Evolutionary conservation across 2,888 invertebrate species (phyloP), one percentile per base, ranked within the genome.

Genomic region (Harmothoe impar): DNA sequence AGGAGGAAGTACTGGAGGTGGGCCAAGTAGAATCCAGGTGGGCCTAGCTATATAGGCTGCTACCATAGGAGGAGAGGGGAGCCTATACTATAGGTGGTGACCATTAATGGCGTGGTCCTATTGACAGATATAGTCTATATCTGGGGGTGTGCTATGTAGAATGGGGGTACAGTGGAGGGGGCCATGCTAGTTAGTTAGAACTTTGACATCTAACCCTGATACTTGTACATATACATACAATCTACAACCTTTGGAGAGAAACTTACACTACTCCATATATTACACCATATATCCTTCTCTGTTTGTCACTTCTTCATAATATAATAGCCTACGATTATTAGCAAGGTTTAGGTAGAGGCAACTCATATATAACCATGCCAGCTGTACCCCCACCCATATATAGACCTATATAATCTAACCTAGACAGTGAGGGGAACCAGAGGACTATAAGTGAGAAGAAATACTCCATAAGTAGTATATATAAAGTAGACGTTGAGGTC

Each of bases 1-100:
- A 62, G 62, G 62, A 62, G n/a, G 62, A 62, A 62, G 62, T 62
- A 62, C 62, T 62, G 62, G 62, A 62, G 62, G 62, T 62, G 62
- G 20, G 62, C 62, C 20, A 43, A 20, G 20, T 62, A 62, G 62
- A 62, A n/a, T 12, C 20, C 3, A n/a, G 62, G 62, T 20, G 43
- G 43, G 3, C 43, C 43, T 43, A 43, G 43, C 43, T 43, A 10
- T 43, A 43, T 43, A 43, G 43, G 43, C 43, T 43, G 43, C 43
- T 43, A 43, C 10, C 3, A 10, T 3, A 43, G 43, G 43, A 43
- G 43, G 10, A 10, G 43, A 10, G 43, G 3, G 43, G 43, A 43
- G 43, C 5, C 43, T 43, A 43, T 43, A 43, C 43, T 43, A 43
- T 43, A 43, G 43, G 43, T 43, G 43, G 3, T n/a, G n/a, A 43